Base-by-base conservation (phyloP, 2,888 invertebrate genomes). In the Mactromeris polynyma region DNA sequence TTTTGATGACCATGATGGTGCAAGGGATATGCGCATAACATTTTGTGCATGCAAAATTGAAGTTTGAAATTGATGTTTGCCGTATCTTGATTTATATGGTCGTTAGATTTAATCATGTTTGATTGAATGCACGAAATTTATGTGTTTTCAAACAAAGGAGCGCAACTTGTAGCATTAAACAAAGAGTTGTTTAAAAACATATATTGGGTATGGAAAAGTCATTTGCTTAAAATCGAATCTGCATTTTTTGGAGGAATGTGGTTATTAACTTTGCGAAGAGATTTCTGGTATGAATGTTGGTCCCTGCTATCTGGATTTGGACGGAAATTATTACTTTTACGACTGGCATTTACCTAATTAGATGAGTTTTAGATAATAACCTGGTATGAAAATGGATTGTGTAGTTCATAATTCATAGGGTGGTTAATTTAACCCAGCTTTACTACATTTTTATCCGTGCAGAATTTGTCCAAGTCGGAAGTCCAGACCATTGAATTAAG, bases 31-130 rank as follows among this genome's bases (percentile, higher is more conserved):
- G 64, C 33, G 42, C 42, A 69, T 33, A 73, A 26, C n/a, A 21
- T 80, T 64, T 82, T 51, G 19, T 40, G n/a, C 40, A 31, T 64
- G 42, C 17, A 82, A 82, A 79, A 73, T 73, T 73, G 73, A 73
- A 73, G 73, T 73, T 73, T 73, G 36, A 73, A 82, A 82, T 82
- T 40, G 26, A 69, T 64, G 82, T 82, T 82, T 69, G 82, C 64
- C 81, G 40, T 64, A 82, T 64, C 33, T 40, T 82, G 82, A 82
- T 82, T 82, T 82, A 82, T 82, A 82, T 82, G 69, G 42, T 40
- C 69, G 64, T 82, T 82, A 64, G 40, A 82, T 40, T 26, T 69
- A 82, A 82, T 82, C 82, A 69, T 64, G 42, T 82, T 69, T 51
- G 40, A 82, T 42, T 69, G 64, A 64, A 69, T 6, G 33, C 33